Evolutionary conservation across 1,140 invertebrate genomes (phyloP).

Genomic region (Tribolium castaneum): DNA sequence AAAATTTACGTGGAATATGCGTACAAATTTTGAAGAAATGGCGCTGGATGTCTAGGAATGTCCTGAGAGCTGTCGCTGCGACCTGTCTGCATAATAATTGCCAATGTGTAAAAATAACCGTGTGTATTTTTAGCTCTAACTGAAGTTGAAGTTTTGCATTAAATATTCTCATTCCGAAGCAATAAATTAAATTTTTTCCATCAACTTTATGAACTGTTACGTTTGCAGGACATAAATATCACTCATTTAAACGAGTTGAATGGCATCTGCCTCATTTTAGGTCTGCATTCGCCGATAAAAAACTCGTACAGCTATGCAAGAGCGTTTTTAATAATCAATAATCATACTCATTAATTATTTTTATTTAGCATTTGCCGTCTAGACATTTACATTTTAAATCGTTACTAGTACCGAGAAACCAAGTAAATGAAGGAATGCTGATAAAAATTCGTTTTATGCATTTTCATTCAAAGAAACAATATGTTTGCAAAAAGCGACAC

Average conservation of each 20-base stretch:
- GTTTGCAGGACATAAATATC: constrained; percentile 42
- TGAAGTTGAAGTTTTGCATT: constrained; percentile 6
- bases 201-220: constrained; percentile 43
- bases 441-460: constrained; percentile 45
- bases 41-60: background rate
- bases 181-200: constrained; percentile 24
- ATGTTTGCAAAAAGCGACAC: constrained; percentile 44
- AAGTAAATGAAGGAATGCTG: constrained; percentile 39
- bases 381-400: constrained; percentile 45
- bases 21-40: too few species aligned
- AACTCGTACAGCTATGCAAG: constrained; percentile 18
- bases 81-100: background rate
- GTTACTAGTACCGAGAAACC: constrained; percentile 37
- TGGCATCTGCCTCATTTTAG: constrained; percentile 46
- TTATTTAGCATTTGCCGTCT: constrained; percentile 33
- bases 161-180: constrained; percentile 1
- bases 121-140: background rate
- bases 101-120: background rate
- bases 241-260: constrained; percentile 42
- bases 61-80: background rate
- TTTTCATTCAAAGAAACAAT: constrained; percentile 42
- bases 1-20: too few species aligned
- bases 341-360: constrained; percentile 45
- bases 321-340: constrained; percentile 33
- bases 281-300: constrained; percentile 8